Evolutionary conservation across 2,797 vertebrate species (phyloP).

Genomic region (Helostoma temminkii): DNA sequence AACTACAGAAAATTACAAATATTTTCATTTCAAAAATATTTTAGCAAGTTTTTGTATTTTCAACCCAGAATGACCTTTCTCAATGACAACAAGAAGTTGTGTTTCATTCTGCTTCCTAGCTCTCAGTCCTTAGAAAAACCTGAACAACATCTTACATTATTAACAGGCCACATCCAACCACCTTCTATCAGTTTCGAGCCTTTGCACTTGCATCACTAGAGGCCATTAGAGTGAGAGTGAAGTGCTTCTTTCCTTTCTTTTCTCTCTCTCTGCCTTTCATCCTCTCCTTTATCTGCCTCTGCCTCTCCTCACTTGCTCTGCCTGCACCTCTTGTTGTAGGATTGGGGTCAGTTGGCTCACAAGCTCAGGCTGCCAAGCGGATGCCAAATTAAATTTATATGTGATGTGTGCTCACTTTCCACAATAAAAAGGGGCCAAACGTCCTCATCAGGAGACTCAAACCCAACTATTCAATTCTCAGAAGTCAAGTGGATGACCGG

Average conservation of each 20-base stretch:
- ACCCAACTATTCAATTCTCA: slow-evolving; percentile 25
- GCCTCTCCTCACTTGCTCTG: slow-evolving; percentile 32
- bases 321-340: slow-evolving; percentile 71
- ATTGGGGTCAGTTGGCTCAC: slow-evolving; percentile 78
- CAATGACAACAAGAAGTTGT: slow-evolving; percentile 24
- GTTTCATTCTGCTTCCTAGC: slow-evolving; percentile 51
- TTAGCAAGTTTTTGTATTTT: too few species aligned
- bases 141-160: slow-evolving; percentile 74
- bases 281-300: slow-evolving; percentile 43
- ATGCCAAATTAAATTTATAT: slow-evolving; percentile 73
- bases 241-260: slow-evolving; percentile 70
- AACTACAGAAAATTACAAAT: too few species aligned
- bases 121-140: slow-evolving; percentile 41
- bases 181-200: slow-evolving; percentile 60
- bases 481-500: slow-evolving; percentile 24
- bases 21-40: neutral
- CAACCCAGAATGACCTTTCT: slow-evolving; percentile 30
- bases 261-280: slow-evolving; percentile 44
- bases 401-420: slow-evolving; percentile 60
- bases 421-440: slow-evolving; percentile 33
- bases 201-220: slow-evolving; percentile 66
- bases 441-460: slow-evolving; percentile 18
- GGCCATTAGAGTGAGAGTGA: slow-evolving; percentile 74
- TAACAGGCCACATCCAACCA: slow-evolving; percentile 68
- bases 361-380: slow-evolving; percentile 57